Conservation (phyloP, 2,797 vertebrate species). For the Melanotaenia nigrans region DNA sequence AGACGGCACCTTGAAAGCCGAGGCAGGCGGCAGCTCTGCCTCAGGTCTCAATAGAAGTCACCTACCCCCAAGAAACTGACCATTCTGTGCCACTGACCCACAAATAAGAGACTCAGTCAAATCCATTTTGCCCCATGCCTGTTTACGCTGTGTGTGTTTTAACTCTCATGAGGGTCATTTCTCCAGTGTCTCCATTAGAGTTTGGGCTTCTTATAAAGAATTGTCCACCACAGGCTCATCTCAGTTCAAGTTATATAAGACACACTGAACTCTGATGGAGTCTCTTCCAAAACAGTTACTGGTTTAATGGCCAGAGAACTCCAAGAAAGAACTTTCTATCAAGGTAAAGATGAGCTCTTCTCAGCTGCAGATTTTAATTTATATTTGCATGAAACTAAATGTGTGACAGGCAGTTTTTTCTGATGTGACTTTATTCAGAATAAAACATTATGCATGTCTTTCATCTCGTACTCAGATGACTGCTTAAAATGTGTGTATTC, state of each 20-base stretch:
- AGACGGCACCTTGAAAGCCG: constrained; percentile 79
- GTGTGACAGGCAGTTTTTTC: not conserved
- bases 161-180: constrained; percentile 73
- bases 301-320: constrained; percentile 35
- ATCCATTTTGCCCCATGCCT: constrained; percentile 78
- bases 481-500: not conserved
- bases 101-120: constrained; percentile 79
- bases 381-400: not conserved
- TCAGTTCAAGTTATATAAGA: constrained; percentile 32
- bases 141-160: constrained; percentile 65
- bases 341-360: constrained; percentile 6
- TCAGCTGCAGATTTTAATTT: constrained; percentile 9
- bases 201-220: constrained; percentile 76
- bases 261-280: constrained; percentile 44
- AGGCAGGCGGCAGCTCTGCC: constrained; percentile 58
- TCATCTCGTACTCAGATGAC: not conserved
- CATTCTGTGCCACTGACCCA: constrained; percentile 86
- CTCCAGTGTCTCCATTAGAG: constrained; percentile 51
- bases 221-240: constrained; percentile 16
- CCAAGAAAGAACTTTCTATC: constrained; percentile 5
- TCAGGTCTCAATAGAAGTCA: constrained; percentile 73
- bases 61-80: constrained; percentile 65
- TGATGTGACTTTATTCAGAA: not conserved
- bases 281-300: constrained; percentile 9
- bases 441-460: not conserved